phyloP scores from a whole-genome alignment of 92 coral and sea anemone genomes.

The Virgularia gustaviana region DNA sequence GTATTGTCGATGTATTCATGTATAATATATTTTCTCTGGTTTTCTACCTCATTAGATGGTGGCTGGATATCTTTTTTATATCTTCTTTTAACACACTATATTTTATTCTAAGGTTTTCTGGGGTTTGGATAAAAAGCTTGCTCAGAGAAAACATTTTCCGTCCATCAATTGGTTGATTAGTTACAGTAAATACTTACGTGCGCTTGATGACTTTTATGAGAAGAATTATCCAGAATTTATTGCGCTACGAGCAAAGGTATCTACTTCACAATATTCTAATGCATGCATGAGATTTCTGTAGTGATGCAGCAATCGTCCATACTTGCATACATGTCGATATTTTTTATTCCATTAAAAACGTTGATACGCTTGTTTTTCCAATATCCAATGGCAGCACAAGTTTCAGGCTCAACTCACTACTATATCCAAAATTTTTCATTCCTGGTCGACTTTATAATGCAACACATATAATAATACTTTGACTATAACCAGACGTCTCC shows the following conservation, averaged over 20 bases:
- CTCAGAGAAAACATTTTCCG: conserved; percentile 96
- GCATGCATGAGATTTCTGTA: background rate
- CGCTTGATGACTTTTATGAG: conserved; percentile 92
- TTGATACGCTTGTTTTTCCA: no score
- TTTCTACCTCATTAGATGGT: no score
- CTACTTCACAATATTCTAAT: background rate
- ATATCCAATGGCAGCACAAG: no score
- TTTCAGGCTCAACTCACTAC: no score
- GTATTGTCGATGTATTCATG: no score
- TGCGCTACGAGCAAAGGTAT: conserved; percentile 85
- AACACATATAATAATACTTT: no score
- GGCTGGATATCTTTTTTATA: background rate
- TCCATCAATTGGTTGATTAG: conserved; percentile 98
- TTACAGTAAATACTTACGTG: conserved; percentile 97
- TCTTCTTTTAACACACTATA: background rate
- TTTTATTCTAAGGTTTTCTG: conserved; percentile 98
- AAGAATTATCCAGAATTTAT: conserved; percentile 88
- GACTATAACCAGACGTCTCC: no score
- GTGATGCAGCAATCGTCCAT: no score
- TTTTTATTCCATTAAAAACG: no score
- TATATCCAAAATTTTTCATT: no score
- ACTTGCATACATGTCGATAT: background rate
- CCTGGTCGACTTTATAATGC: no score
- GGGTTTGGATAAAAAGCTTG: conserved; percentile 98
- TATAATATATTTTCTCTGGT: no score